Evolutionary conservation across 2,797 vertebrate species (phyloP), one percentile per base, ranked within the genome.

Genomic region (Hippopotamyrus pictus): DNA sequence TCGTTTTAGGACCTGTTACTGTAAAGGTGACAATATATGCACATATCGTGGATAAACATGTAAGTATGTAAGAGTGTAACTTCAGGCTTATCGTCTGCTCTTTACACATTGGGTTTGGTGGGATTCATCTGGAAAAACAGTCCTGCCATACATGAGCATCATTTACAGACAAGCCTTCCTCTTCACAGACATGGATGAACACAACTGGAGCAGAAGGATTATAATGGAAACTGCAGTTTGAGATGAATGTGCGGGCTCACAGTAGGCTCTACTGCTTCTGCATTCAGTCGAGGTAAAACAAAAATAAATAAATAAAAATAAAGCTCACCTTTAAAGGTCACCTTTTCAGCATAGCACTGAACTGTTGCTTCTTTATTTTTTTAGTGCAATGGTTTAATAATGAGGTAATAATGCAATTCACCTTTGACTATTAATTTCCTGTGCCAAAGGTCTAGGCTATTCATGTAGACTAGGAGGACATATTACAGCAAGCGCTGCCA

Each of bases 201-300:
- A 73, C 29, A 37, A 14, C 65, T 37, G 29, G 5, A 73, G 29
- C 12, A 1, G 65, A 17, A 7, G 59, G 59, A 11, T 65, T 11
- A 11, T 7, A 65, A 65, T 11, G 22, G 22, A 65, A 29, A 73
- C 14, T 14, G 33, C 69, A 5, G 17, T 44, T 96, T 94, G 95
- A 94, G 96, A 96, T 95, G 95, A 96, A 96, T 96, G 95, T 95
- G 95, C 93, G 91, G 95, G 95, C 93, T 94, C 94, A 96, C 95
- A 96, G 96, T 95, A 95, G 94, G 95, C 95, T 96, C 96, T 95
- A 96, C 96, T 96, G 96, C 95, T 97, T 96, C 96, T 94, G 95
- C 94, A 94, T 95, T 94, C 95, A 85, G 92, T 91, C 91, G 92
- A 19, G 14, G 76, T 44, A 22, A 82, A 73, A 37, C 65, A 37